These are phyloP conservation scores for Aelia acuminata DNA, from an alignment of 2,888 invertebrate genomes.

Conservation along the genomic window DNA sequence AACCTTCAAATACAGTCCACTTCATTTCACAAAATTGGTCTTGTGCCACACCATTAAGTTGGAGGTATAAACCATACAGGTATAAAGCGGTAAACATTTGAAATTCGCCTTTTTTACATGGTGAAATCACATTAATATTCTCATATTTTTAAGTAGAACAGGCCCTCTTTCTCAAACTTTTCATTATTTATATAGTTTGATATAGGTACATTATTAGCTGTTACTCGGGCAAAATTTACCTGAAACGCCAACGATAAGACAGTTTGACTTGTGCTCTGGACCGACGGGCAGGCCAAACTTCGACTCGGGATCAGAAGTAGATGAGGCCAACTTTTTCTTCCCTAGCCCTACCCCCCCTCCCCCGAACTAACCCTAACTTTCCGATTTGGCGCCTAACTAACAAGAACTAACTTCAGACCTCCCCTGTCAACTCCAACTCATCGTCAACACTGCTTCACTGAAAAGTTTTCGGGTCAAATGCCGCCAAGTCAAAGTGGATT, in stretches of 20 bases:
- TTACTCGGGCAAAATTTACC: neutral
- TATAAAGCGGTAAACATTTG: too few relatives aligned
- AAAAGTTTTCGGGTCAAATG: constrained; percentile 19
- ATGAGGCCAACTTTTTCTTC: constrained; percentile 4
- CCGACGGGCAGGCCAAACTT: neutral
- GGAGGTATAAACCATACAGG: too few relatives aligned
- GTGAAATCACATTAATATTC: too few relatives aligned
- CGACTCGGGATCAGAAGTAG: neutral
- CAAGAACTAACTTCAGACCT: constrained; percentile 21
- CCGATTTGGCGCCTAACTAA: constrained; percentile 24
- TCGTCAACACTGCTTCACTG: neutral
- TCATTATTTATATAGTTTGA: neutral
- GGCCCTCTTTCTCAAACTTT: too few relatives aligned
- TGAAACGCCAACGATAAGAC: neutral
- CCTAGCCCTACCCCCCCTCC: too few relatives aligned
- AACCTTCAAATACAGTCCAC: too few relatives aligned
- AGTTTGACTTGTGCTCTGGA: neutral
- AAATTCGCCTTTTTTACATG: too few relatives aligned
- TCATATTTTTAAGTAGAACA: too few relatives aligned
- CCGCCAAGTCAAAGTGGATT: neutral
- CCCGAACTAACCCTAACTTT: neutral
- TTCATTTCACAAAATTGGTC: too few relatives aligned
- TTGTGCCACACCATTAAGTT: too few relatives aligned
- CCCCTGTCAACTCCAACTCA: constrained; percentile 13
- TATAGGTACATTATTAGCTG: neutral